phyloP scores from a whole-genome alignment of 2,113 vertebrate genomes.

The Indicator indicator region DNA sequence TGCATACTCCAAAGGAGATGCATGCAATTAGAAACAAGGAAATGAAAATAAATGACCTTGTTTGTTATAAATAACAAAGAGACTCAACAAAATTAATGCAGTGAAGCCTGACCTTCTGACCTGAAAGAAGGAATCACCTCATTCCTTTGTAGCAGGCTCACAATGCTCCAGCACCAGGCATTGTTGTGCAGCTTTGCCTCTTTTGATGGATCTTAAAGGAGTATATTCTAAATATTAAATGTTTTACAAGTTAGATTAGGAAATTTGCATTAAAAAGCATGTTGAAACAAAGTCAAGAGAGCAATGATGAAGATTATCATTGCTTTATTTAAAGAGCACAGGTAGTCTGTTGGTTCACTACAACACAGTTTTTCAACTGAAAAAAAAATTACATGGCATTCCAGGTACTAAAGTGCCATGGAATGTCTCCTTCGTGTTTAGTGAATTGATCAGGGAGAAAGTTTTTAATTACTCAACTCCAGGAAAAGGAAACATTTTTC shows the following conservation, averaged over 20 bases:
- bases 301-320: conserved; percentile 26
- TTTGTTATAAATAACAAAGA: conserved; percentile 84
- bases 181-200: conserved; percentile 71
- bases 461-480: conserved; percentile 17
- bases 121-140: conserved; percentile 76
- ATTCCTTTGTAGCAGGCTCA: conserved; percentile 73
- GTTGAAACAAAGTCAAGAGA: conserved; percentile 52
- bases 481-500: conserved; percentile 16
- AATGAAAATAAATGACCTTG: conserved; percentile 86
- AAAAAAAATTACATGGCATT: not conserved
- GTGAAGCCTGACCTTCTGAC: conserved; percentile 79
- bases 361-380: not conserved
- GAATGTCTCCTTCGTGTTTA: not conserved
- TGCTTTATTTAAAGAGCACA: conserved; percentile 33
- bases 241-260: conserved; percentile 76
- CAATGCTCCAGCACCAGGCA: conserved; percentile 66
- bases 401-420: not conserved
- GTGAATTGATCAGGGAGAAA: not conserved
- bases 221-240: conserved; percentile 78
- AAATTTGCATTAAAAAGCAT: conserved; percentile 65
- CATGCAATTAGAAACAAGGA: conserved; percentile 79
- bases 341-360: not conserved
- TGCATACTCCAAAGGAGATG: conserved; percentile 78
- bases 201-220: conserved; percentile 69
- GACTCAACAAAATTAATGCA: conserved; percentile 81